A percentile compares a stretch with the other conserved stretches of the same genome.
These are phyloP conservation scores for Chaetodon trifascialis DNA, from an alignment of 2,113 vertebrate species.

Conservation along the genomic window DNA sequence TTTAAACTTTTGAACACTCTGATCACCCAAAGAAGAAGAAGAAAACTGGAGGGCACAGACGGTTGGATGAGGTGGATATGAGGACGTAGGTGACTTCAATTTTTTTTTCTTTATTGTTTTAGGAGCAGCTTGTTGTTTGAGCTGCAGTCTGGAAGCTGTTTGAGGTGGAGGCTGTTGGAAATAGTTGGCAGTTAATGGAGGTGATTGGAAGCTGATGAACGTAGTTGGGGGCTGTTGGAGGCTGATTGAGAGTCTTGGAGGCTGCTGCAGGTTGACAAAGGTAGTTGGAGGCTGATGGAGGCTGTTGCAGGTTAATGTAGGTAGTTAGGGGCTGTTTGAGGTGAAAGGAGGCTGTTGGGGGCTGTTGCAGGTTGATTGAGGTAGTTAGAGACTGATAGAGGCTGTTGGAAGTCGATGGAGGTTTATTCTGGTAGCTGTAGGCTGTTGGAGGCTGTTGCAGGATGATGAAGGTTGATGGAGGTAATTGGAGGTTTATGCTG, in stretches of 20 bases:
- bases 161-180: too few relatives aligned
- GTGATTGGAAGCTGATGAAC: too few relatives aligned
- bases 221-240: background rate
- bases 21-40: background rate
- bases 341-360: too few relatives aligned
- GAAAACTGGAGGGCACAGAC: background rate
- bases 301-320: background rate
- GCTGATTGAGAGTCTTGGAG: too few relatives aligned
- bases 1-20: background rate
- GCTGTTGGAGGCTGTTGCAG: too few relatives aligned
- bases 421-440: background rate
- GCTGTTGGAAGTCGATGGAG: background rate
- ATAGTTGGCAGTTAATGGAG: background rate
- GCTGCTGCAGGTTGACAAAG: too few relatives aligned
- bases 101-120: constrained; percentile 4
- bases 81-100: constrained; percentile 65
- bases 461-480: background rate
- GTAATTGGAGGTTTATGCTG: background rate
- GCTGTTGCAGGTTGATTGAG: too few relatives aligned
- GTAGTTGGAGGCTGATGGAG: background rate
- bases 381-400: too few relatives aligned
- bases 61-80: constrained; percentile 46
- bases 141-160: background rate
- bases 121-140: constrained; percentile 3
- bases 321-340: too few relatives aligned